Evolutionary conservation across 2,888 invertebrate genomes (phyloP).

Genomic region (Parapristionchus giblindavisi): DNA sequence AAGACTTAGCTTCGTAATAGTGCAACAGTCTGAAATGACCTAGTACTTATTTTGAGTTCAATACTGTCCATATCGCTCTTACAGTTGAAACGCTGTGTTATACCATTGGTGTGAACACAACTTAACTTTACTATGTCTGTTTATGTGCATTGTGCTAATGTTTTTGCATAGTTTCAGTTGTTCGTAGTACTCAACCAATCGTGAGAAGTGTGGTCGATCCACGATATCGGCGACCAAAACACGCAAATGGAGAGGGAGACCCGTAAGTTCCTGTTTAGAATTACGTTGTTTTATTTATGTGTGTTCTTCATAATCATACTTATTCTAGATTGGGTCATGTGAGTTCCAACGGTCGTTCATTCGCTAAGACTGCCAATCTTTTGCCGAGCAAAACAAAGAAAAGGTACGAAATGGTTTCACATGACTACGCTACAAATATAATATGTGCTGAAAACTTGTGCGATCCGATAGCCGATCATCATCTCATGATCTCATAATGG

Average conservation of each 20-base stretch:
- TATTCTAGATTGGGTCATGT: slow-evolving; percentile 23
- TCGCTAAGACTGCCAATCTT: slow-evolving; percentile 25
- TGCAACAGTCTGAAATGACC: too few species aligned
- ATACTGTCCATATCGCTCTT: too few species aligned
- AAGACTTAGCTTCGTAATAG: too few species aligned
- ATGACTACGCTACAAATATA: too few species aligned
- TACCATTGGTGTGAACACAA: too few species aligned
- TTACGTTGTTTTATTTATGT: not conserved
- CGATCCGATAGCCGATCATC: too few species aligned
- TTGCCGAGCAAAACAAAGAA: slow-evolving; percentile 31
- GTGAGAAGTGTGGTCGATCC: slow-evolving; percentile 7
- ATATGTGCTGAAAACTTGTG: too few species aligned
- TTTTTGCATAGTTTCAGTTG: slow-evolving; percentile 15
- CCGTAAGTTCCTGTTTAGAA: not conserved
- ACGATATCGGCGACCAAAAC: slow-evolving; percentile 36
- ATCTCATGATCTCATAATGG: too few species aligned
- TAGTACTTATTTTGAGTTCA: too few species aligned
- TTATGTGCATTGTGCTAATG: too few species aligned
- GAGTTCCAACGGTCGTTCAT: not conserved
- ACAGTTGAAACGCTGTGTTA: too few species aligned
- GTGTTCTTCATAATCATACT: not conserved
- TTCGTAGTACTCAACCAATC: not conserved
- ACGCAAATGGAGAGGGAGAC: slow-evolving; percentile 29
- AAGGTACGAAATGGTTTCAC: not conserved
- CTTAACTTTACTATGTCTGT: too few species aligned